Conservation (phyloP, 2,113 vertebrate genomes). For the Larimichthys crocea region DNA sequence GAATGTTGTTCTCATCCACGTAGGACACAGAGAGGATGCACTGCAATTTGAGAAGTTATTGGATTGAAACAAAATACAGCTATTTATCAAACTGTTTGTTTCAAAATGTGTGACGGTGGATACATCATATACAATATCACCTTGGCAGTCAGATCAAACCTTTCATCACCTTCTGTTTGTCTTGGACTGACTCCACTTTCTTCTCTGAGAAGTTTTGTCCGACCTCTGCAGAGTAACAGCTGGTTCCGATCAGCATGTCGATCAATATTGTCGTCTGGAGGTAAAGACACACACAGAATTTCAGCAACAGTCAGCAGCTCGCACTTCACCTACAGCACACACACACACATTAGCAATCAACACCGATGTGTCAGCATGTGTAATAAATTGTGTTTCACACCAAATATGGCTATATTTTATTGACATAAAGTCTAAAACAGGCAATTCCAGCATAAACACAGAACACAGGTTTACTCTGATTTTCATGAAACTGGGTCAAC, state of each 20-base stretch:
- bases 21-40: constrained; percentile 84
- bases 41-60: constrained; percentile 54
- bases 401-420: too few relatives aligned
- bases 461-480: too few relatives aligned
- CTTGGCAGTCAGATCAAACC: not conserved
- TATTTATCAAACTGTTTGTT: not conserved
- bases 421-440: too few relatives aligned
- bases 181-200: constrained; percentile 84
- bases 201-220: constrained; percentile 82
- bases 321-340: too few relatives aligned
- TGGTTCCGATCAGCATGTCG: constrained; percentile 83
- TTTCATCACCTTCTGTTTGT: constrained; percentile 78
- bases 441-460: too few relatives aligned
- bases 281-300: not conserved
- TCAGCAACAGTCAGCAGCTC: not conserved
- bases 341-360: too few relatives aligned
- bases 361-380: too few relatives aligned
- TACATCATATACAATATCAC: not conserved
- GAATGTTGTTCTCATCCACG: constrained; percentile 85
- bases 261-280: constrained; percentile 82
- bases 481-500: too few relatives aligned
- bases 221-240: constrained; percentile 70
- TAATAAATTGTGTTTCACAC: too few relatives aligned
- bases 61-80: not conserved
- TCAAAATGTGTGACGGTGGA: not conserved